Evolutionary conservation across 2,888 invertebrate genomes (phyloP), one percentile per base, ranked within the genome.

Genomic region (Chrysolina oricalcia): DNA sequence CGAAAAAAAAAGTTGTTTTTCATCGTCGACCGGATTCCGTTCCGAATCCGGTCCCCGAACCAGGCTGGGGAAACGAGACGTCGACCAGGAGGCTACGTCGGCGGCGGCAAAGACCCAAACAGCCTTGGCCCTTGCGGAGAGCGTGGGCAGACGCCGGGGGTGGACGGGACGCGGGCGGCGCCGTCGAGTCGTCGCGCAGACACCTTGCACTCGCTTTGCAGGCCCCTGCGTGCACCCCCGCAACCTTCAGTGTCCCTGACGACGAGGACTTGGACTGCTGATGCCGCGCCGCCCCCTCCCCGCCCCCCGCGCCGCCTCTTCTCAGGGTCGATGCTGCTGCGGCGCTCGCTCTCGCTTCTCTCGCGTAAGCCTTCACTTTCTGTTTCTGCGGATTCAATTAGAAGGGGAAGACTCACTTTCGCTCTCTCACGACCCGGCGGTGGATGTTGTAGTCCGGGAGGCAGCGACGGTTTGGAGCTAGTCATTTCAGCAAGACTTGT

Each of bases 121-220:
- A 83, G 83, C 85, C 85, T 84, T 84, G 84, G 84, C 83, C 84
- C 83, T 81, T 81, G 80, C 19, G 64, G 70, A 76, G 66, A 80
- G 81, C 80, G 82, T 81, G 82, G 81, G 81, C 79, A 80, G 83
- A 80, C 74, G 75, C 62, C 65, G 72, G 77, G 72, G 77, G 80
- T 75, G 81, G 81, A 79, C 80, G 81, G 80, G 81, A 76, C 80
- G 86, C 68, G 89, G 86, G 66, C 89, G 86, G 27, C 88, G 89
- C 77, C 91, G 87, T 84, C 87, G 87, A 87, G 87, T 85, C 87
- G 87, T 87, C 87, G 87, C 87, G 90, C 86, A 90, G 90, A 88
- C 89, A 89, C 87, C 90, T 90, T 81, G 91, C 90, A 70, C 90
- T 89, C 83, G 79, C 81, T 82, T 81, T 83, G 83, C 84, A 79